Conservation (phyloP, 2,888 invertebrate genomes). For the Trichopoda pennipes region DNA sequence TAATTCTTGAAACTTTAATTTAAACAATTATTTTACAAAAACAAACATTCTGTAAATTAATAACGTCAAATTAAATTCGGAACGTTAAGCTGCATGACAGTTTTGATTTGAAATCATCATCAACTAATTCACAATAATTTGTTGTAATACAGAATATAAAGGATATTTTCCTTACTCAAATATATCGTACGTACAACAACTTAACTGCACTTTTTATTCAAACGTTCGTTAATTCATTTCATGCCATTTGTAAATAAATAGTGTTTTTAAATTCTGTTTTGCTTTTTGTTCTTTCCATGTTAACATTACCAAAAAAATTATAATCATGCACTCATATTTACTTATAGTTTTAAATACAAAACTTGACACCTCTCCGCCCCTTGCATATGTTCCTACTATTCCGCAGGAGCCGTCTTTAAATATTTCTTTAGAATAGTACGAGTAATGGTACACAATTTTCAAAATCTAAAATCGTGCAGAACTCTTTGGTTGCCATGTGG, state of each 20-base stretch:
- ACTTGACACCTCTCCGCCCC: not conserved
- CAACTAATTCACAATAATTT: no score
- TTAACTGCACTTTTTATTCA: slow-evolving; percentile 14
- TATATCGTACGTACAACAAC: not conserved
- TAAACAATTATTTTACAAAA: no score
- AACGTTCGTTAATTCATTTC: not conserved
- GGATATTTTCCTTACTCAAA: not conserved
- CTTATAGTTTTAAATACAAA: not conserved
- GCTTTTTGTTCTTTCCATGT: slow-evolving; percentile 25
- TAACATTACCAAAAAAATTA: slow-evolving; percentile 44
- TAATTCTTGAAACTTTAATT: no score
- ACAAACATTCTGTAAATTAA: no score
- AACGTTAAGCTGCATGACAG: no score
- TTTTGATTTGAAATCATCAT: no score
- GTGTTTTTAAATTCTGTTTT: slow-evolving; percentile 62
- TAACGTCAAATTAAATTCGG: no score
- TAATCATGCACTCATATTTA: slow-evolving; percentile 35
- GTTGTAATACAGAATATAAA: no score
- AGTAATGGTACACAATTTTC: slow-evolving; percentile 32
- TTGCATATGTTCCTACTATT: slow-evolving; percentile 11
- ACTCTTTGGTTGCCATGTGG: slow-evolving; percentile 52
- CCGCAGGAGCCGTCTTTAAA: not conserved
- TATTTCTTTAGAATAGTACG: not conserved
- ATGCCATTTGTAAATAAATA: slow-evolving; percentile 43
- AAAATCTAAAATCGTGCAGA: slow-evolving; percentile 65